These are phyloP conservation scores for Rostratula benghalensis DNA, from an alignment of 2,113 vertebrate genomes.

Conservation along the genomic window DNA sequence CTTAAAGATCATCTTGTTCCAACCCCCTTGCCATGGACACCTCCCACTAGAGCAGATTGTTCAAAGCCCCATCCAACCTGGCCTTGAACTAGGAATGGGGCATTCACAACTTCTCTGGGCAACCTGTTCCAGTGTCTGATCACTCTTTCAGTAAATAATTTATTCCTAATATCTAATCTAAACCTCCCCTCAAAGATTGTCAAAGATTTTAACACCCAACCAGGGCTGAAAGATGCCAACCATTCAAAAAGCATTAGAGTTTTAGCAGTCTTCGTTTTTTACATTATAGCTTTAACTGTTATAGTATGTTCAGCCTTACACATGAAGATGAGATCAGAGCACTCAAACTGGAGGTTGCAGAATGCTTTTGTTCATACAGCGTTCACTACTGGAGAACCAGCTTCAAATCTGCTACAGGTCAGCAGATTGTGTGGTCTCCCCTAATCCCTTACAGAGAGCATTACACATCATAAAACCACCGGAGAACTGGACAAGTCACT, in stretches of 20 bases:
- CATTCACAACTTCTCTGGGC: too few species aligned
- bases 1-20: too few species aligned
- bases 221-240: neutral
- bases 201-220: too few species aligned
- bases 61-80: too few species aligned
- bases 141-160: too few species aligned
- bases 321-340: neutral
- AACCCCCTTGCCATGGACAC: too few species aligned
- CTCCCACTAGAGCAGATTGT: too few species aligned
- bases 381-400: neutral
- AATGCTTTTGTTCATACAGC: neutral
- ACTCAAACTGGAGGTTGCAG: neutral
- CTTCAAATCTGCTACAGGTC: neutral
- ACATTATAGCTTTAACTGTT: neutral
- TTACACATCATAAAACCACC: neutral
- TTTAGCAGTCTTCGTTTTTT: neutral
- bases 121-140: too few species aligned
- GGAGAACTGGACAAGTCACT: neutral
- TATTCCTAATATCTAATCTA: too few species aligned
- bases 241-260: neutral
- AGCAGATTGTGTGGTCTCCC: neutral
- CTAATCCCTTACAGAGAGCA: neutral
- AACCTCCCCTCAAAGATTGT: too few species aligned
- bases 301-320: accelerated
- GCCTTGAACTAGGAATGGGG: too few species aligned